Base-by-base conservation (phyloP, 1,140 invertebrate species). In the Caligus rogercresseyi region DNA sequence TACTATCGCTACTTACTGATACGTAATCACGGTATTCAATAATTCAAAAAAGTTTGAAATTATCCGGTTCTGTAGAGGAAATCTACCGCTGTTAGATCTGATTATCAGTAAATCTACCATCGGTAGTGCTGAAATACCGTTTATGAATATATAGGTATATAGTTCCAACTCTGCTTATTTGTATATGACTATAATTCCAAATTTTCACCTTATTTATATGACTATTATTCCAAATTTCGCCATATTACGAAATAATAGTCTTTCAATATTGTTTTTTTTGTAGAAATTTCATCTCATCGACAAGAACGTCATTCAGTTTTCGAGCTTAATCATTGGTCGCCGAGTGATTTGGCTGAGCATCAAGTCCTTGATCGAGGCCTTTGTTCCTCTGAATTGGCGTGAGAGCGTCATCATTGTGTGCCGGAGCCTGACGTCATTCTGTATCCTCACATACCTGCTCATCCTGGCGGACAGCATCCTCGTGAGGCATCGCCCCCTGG, bases 271-370 rank as follows among this genome's bases (percentile, higher is more conserved):
- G 11, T 23, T 54, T 25, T 60, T 2, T 53, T 11, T 14, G 15
- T 18, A 60, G 57, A 60, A 60, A 11, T 60, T 25, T 25, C 51
- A 60, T 43, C 57, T 60, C 20, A 60, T 60, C 21, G 57, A 60
- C 18, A 18, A 14, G 15, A 43, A 26, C 16, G 18, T 60, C 19
- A 25, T 60, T n/a, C 16, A 25, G 18, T 60, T 60, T 20, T 25
- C 57, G 16, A 43, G 16, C 26, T 26, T 43, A 11, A 26, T 60
- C 19, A 11, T 60, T n/a, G 57, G 23, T 15, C 23, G 57, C 2
- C 14, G 57, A 18, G 26, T 60, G 14, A 60, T 60, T 25, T 60
- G 57, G 57, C 54, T 56, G n/a, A 20, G 15, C 3, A 3, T 56
- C 2, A 56, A 56, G 14, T 20, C 19, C 3, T 56, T 56, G 13